These are phyloP conservation scores for Coracopsis vasa DNA, from an alignment of 2,113 vertebrate genomes.

Conservation along the genomic window DNA sequence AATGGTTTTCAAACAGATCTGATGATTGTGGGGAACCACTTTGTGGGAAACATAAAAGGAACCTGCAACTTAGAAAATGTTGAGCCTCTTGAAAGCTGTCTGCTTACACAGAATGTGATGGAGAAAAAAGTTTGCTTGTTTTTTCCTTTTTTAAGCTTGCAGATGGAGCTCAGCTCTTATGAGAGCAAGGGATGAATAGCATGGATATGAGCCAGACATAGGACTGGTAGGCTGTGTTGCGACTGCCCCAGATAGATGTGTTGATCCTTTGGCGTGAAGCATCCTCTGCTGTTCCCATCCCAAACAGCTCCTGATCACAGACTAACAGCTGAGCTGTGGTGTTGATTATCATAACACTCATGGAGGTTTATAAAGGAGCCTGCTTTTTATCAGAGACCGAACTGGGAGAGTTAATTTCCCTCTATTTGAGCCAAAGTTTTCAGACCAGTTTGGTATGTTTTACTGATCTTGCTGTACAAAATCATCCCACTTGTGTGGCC, in stretches of 20 bases:
- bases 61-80: neutral
- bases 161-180: conserved; percentile 22
- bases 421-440: neutral
- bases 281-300: conserved; percentile 33
- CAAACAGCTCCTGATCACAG: conserved; percentile 21
- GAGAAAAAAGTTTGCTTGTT: neutral
- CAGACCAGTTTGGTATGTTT: neutral
- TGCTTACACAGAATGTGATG: neutral
- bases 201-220: conserved; percentile 19
- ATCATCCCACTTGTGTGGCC: neutral
- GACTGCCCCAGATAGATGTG: conserved; percentile 62
- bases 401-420: neutral
- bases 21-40: neutral
- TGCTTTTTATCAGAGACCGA: neutral
- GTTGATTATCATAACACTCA: neutral
- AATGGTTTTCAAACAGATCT: conserved; percentile 15
- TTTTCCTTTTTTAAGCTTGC: conserved; percentile 25
- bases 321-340: conserved; percentile 25
- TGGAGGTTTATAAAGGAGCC: neutral
- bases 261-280: conserved; percentile 34
- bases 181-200: neutral
- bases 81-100: conserved; percentile 34
- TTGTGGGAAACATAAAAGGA: neutral
- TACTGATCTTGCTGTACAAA: neutral
- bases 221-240: conserved; percentile 55